phyloP scores from a whole-genome alignment of 2,888 invertebrate species.

The Nineta flava region DNA sequence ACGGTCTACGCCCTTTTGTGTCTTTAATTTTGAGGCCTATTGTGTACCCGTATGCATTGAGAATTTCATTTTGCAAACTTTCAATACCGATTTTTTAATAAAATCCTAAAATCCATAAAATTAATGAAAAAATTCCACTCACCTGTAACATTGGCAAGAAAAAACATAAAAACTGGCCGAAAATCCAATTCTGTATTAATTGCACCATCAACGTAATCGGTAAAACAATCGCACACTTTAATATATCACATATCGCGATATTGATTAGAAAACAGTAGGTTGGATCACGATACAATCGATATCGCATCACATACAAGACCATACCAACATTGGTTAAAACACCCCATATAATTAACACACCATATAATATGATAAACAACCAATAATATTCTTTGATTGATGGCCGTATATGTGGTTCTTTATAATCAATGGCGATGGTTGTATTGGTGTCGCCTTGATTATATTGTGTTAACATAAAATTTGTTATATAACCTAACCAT shows the following conservation, averaged over 20 bases:
- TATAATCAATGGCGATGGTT: constrained; percentile 32
- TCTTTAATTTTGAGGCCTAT: no score
- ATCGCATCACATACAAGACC: constrained; percentile 33
- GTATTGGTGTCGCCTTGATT: constrained; percentile 26
- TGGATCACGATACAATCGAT: constrained; percentile 40
- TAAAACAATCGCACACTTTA: constrained; percentile 49
- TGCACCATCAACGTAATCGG: constrained; percentile 51
- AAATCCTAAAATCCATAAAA: no score
- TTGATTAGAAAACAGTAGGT: constrained; percentile 50
- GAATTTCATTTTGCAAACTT: no score
- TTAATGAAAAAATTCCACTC: no score
- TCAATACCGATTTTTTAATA: no score
- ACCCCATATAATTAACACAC: constrained; percentile 37
- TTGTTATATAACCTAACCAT: constrained; percentile 22
- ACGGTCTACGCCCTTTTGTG: no score
- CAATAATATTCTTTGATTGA: constrained; percentile 40
- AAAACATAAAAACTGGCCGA: constrained; percentile 54
- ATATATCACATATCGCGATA: constrained; percentile 45
- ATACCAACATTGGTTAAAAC: constrained; percentile 40
- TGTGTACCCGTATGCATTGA: no score
- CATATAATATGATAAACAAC: constrained; percentile 45
- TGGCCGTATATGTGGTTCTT: constrained; percentile 39
- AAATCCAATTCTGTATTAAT: constrained; percentile 54
- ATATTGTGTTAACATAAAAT: constrained; percentile 22
- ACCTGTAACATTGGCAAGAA: constrained; percentile 60